A percentile compares a stretch with the other conserved stretches of the same genome.
Evolutionary conservation across 1,140 invertebrate species (phyloP).

Genomic region (Drosophila paulistorum): DNA sequence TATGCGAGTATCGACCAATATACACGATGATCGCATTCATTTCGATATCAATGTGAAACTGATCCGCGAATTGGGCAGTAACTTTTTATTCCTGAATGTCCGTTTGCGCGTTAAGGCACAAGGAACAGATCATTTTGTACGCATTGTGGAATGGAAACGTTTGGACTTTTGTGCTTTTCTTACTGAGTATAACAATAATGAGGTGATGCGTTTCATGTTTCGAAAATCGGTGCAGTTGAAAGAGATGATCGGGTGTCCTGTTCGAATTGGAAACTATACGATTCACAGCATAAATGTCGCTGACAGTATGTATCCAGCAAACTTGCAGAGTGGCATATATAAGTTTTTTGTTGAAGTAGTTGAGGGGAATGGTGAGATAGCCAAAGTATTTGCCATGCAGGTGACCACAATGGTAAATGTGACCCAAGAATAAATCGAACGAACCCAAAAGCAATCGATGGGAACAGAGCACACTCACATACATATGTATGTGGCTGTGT

Average conservation of each 20-base stretch:
- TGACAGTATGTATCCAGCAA: constrained; percentile 40
- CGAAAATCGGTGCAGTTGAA: constrained; percentile 33
- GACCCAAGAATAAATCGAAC: constrained; percentile 18
- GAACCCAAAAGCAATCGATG: constrained; percentile 17
- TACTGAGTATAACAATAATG: constrained; percentile 16
- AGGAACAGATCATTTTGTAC: background rate
- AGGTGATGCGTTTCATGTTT: constrained; percentile 43
- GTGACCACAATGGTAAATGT: constrained; percentile 46
- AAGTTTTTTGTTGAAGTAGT: constrained; percentile 64
- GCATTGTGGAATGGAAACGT: constrained; percentile 36
- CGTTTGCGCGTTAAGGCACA: constrained; percentile 29
- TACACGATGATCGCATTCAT: constrained; percentile 30
- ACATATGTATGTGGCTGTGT: too few species aligned
- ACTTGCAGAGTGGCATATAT: constrained; percentile 46
- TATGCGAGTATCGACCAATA: constrained; percentile 19
- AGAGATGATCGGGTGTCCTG: constrained; percentile 44
- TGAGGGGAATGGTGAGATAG: constrained; percentile 52
- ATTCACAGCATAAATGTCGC: constrained; percentile 31
- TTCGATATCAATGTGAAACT: constrained; percentile 47
- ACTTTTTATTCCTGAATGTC: constrained; percentile 57
- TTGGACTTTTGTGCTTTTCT: constrained; percentile 59
- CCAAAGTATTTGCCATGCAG: constrained; percentile 66
- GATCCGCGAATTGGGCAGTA: constrained; percentile 52
- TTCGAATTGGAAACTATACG: constrained; percentile 50
- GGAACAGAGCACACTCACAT: background rate